These are phyloP conservation scores for Chrysoperla carnea DNA, from an alignment of 1,140 invertebrate genomes.

Conservation along the genomic window DNA sequence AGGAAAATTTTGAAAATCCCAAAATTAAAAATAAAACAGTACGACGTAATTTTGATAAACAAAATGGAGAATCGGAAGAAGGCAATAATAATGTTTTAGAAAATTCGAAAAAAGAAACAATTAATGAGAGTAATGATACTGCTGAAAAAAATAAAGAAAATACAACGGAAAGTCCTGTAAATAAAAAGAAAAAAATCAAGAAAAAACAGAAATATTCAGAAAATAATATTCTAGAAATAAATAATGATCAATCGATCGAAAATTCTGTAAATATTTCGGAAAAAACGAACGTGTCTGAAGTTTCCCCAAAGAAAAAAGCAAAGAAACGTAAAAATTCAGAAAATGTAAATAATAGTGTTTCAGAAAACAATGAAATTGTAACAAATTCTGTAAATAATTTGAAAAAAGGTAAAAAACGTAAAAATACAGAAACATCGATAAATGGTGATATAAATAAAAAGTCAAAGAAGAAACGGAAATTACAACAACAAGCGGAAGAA, in stretches of 20 bases:
- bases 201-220: background rate
- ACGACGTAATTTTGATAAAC: background rate
- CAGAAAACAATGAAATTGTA: conserved; percentile 3
- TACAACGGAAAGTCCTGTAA: background rate
- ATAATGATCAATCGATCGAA: background rate
- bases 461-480: conserved; percentile 8
- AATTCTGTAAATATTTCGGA: background rate
- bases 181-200: background rate
- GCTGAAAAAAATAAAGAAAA: background rate
- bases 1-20: background rate
- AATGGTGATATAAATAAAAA: conserved; percentile 4
- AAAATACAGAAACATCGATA: background rate
- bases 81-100: background rate
- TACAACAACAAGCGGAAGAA: conserved; percentile 2
- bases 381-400: background rate
- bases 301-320: too few relatives aligned
- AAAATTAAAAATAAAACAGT: too few relatives aligned
- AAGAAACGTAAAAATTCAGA: conserved; percentile 4
- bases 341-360: conserved; percentile 1
- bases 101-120: too few relatives aligned
- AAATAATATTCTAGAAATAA: conserved; percentile 2
- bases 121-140: conserved; percentile 1
- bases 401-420: background rate
- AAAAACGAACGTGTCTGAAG: too few relatives aligned
- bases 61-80: conserved; percentile 7